phyloP scores from a whole-genome alignment of 2,113 vertebrate species.

The Daboia siamensis region DNA sequence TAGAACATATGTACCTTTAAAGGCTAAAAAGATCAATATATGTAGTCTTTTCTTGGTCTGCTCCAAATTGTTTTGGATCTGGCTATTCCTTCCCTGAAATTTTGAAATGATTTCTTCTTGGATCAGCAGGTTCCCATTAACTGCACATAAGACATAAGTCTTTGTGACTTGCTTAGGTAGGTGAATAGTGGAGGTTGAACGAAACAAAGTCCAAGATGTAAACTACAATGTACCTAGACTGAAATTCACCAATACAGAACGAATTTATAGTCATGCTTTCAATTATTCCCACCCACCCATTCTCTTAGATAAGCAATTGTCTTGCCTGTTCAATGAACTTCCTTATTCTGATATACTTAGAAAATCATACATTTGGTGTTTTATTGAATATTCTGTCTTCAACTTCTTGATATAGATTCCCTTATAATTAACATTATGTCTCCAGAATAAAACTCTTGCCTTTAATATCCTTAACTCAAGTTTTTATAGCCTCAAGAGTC shows the following conservation, averaged over 20 bases:
- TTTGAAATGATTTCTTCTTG: not conserved
- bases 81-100: not conserved
- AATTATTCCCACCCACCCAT: not conserved
- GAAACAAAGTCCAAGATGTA: not conserved
- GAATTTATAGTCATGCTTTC: not conserved
- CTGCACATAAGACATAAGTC: not conserved
- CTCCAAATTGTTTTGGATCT: not conserved
- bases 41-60: not conserved
- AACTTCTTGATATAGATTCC: not conserved
- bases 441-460: not conserved
- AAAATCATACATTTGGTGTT: not conserved
- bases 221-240: not conserved
- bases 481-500: not conserved
- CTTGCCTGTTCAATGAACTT: not conserved
- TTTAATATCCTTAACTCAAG: not conserved
- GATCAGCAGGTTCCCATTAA: not conserved
- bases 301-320: not conserved
- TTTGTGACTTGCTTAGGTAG: not conserved
- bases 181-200: not conserved
- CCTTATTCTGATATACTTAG: not conserved
- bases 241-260: not conserved
- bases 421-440: not conserved
- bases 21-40: too few species aligned
- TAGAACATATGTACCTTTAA: too few species aligned
- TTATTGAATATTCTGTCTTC: not conserved